Percentiles rank a stretch among this genome's conserved stretches.
Evolutionary conservation across 37 sponge, comb jelly and placozoan genomes (phyloP).

Genomic region (Oscarella lobularis): DNA sequence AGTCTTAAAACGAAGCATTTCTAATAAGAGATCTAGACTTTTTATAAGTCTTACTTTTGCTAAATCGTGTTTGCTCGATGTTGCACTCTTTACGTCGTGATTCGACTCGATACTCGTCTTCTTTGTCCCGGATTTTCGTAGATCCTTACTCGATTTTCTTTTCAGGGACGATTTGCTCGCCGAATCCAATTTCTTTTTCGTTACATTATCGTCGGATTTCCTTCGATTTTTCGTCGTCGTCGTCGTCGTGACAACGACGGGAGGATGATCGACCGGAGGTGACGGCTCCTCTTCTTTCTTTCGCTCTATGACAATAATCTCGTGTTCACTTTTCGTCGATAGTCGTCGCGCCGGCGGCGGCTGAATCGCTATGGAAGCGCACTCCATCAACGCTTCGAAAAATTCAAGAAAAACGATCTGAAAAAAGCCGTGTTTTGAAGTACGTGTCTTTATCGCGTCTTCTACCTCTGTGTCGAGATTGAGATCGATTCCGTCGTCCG

Average conservation of each 20-base stretch:
- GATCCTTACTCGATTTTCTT: too few relatives aligned
- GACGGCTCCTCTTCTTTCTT: neutral
- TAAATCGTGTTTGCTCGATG: too few relatives aligned
- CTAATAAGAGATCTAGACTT: too few relatives aligned
- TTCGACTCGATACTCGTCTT: too few relatives aligned
- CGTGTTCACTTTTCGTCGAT: neutral
- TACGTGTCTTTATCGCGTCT: neutral
- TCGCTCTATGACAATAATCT: neutral
- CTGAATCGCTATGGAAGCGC: conserved; percentile 16
- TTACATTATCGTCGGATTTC: too few relatives aligned
- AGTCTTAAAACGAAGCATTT: too few relatives aligned
- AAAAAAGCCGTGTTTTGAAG: neutral
- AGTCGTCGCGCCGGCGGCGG: neutral
- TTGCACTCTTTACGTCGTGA: too few relatives aligned
- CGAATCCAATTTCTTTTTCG: too few relatives aligned
- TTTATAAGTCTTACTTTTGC: too few relatives aligned
- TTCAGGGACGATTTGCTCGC: too few relatives aligned
- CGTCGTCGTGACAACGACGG: neutral
- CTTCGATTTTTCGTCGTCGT: too few relatives aligned
- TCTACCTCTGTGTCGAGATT: conserved; percentile 25
- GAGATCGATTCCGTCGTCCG: conserved; percentile 14
- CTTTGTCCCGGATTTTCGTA: too few relatives aligned
- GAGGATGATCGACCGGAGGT: neutral
- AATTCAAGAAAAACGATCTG: conserved; percentile 42
- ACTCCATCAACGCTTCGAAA: conserved; percentile 23